Base-by-base conservation (phyloP, 2,797 vertebrate species). In the Myotis pilosus region DNA sequence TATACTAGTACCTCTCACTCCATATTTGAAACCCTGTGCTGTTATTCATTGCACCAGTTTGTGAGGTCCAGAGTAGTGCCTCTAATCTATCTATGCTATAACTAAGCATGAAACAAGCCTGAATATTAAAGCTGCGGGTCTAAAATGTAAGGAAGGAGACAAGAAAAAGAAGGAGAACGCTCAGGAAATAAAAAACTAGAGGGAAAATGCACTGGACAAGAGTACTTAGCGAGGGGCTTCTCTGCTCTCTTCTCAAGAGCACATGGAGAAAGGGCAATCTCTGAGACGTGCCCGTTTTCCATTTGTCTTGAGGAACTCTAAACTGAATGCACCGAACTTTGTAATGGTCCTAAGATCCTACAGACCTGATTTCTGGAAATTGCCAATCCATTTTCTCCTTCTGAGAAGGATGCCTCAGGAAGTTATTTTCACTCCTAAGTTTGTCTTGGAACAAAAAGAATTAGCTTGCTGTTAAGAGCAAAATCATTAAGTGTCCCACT, bases 361-460 rank as follows among this genome's bases (percentile, higher is more conserved):
- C 33, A 76, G 80, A 89, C 81, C 78, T 96, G 90, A 93, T 94
- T 96, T 96, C 87, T 71, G 30, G 57, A 96, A 97, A 95, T 83
- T 92, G 84, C 88, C 71, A 55, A 91, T 95, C 28, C n/a, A 91
- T 95, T 94, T 93, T 74, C 85, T 94, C 71, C 47, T 90, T 95
- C 87, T 69, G 79, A 78, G 82, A 95, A 87, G 53, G 85, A 86
- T 47, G 97, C 96, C 94, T 72, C 41, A 5, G 90, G 88, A 97
- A 96, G 90, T 94, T 95, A 89, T 93, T 96, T 94, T 84, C 30
- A 76, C 51, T 85, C 79, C 86, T 93, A 92, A 89, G 51, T 87
- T 94, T 95, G 95, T 93, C 75, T 93, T 78, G 44, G 88, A 93
- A 97, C 82, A 95, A 95, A 96, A 64, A 94, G 57, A 93, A 94